Evolutionary conservation across 2,113 vertebrate genomes (phyloP).

Genomic region (Eulemur macaco): DNA sequence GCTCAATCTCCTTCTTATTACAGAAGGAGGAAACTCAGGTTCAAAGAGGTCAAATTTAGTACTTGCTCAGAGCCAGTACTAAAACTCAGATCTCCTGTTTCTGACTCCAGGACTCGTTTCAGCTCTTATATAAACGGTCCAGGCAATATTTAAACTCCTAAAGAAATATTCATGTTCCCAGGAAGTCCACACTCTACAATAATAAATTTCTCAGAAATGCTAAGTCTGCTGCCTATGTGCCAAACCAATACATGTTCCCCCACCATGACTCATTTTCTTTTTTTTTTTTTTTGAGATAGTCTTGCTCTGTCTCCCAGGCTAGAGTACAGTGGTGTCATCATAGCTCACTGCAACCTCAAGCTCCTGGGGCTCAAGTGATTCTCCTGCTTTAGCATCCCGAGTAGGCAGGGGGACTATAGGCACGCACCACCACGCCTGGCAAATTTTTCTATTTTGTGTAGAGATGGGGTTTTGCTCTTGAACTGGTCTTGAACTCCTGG

Average conservation of each 20-base stretch:
- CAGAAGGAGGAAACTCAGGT: not conserved
- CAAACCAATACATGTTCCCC: not conserved
- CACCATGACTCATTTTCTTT: not conserved
- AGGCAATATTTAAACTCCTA: not conserved
- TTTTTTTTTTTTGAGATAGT: no score
- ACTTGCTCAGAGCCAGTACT: not conserved
- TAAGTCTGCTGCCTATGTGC: not conserved
- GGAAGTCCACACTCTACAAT: not conserved
- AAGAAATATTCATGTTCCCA: not conserved
- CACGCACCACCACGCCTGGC: no score
- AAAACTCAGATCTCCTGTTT: conserved; percentile 7
- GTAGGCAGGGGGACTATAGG: no score
- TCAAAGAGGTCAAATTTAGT: not conserved
- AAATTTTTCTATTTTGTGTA: no score
- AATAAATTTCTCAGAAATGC: not conserved
- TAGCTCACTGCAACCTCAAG: no score
- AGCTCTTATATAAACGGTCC: not conserved
- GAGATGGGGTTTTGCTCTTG: no score
- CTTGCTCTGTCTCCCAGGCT: no score
- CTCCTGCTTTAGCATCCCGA: no score
- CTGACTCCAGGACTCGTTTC: not conserved
- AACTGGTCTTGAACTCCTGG: no score
- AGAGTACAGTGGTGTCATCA: no score
- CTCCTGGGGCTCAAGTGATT: no score
- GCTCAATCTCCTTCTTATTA: not conserved